Conservation (phyloP, 2,113 vertebrate species). For the Pseudopodoces humilis region DNA sequence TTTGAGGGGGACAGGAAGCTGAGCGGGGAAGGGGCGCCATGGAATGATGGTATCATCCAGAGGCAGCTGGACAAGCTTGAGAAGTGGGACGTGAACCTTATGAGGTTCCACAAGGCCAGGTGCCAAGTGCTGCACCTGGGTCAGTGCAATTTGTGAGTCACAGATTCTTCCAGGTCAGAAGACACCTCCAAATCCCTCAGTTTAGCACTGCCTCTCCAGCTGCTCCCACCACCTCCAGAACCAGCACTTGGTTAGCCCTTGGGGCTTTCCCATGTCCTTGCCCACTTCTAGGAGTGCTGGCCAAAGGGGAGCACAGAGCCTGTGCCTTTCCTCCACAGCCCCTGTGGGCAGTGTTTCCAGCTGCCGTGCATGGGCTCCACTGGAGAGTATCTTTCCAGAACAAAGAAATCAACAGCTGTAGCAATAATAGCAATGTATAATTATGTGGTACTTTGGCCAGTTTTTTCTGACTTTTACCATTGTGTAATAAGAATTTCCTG, state of each 20-base stretch:
- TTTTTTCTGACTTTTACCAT: constrained; percentile 21
- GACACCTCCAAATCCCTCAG: neutral
- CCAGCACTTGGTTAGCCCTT: neutral
- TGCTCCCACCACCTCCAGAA: neutral
- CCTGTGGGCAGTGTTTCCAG: rapidly evolving
- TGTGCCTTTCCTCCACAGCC: neutral
- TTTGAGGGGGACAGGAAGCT: neutral
- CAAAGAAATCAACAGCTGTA: neutral
- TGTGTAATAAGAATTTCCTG: constrained; percentile 50
- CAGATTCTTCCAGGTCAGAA: neutral
- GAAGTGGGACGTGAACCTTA: neutral
- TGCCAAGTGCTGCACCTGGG: neutral
- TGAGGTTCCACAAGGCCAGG: neutral
- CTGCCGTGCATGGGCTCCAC: rapidly evolving
- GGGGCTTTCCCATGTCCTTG: neutral
- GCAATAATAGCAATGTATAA: neutral
- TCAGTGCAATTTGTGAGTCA: neutral
- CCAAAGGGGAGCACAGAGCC: neutral
- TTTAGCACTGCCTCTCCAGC: neutral
- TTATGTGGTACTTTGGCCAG: constrained; percentile 31
- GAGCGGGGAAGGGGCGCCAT: neutral
- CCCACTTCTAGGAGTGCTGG: neutral
- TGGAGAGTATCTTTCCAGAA: neutral
- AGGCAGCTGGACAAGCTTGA: neutral
- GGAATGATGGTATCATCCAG: neutral